Base-by-base conservation (phyloP, 2,888 invertebrate species). In the Pandemis heparana region DNA sequence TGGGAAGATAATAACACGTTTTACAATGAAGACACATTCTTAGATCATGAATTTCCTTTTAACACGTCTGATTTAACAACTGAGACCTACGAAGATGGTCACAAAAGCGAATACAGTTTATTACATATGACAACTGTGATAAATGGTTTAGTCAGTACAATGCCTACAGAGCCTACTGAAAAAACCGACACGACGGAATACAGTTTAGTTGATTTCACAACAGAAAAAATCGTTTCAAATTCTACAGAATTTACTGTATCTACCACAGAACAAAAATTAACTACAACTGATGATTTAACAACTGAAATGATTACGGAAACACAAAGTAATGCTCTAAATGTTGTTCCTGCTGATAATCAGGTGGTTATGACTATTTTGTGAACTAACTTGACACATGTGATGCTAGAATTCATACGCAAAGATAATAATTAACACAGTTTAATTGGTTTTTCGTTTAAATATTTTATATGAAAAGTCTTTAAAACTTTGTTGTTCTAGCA, bases 1-100 rank as follows among this genome's bases (percentile, higher is more conserved):
- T 63, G 63, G 63, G 18, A 46, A n/a, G 23, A 63, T 14, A 63
- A 46, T 41, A 63, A 23, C 63, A 63, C 63, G 14, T 32, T 23
- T 23, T 46, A 43, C 51, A 38, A 65, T 7, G 38, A 38, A 10
- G 51, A 38, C 12, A 51, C 51, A 32, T 65, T 18, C 18, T 16
- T 51, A 12, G 65, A 63, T 18, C 18, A 59, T 23, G 59, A 59
- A 59, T 32, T 32, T 59, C 14, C 14, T 14, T 23, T 16, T 8
- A 7, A 32, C n/a, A 32, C 32, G 32, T 0, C 48, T 65, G 65
- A 65, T 0, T n/a, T 2, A 51, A 10, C 9, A 1, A 6, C 48
- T 10, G 65, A 65, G 5, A 16, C 38, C 14, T 5, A 6, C 6
- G 16, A 65, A 48, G 16, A 10, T 16, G 32, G 6, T 8, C n/a